These are phyloP conservation scores for Mellilla xanthometata DNA, from an alignment of 2,888 invertebrate species.

Conservation along the genomic window DNA sequence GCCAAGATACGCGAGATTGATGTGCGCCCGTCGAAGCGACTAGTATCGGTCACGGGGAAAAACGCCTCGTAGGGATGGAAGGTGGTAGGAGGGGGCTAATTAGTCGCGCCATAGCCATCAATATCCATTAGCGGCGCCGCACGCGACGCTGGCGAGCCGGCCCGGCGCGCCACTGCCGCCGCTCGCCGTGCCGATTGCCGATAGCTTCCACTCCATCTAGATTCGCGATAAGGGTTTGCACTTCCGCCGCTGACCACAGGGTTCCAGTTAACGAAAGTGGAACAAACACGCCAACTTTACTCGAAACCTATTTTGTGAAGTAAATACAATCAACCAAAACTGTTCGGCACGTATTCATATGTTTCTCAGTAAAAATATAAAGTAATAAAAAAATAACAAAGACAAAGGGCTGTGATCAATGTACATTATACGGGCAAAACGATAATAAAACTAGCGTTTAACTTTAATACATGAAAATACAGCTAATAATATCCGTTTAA, in stretches of 20 bases:
- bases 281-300: constrained; percentile 35
- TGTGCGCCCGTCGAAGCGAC: constrained; percentile 45
- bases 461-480: constrained; percentile 12
- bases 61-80: constrained; percentile 49
- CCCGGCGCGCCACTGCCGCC: constrained; percentile 36
- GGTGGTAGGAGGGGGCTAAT: constrained; percentile 67
- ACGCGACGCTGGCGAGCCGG: constrained; percentile 62
- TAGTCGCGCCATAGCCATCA: constrained; percentile 76
- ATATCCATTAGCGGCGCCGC: constrained; percentile 81
- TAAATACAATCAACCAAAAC: constrained; percentile 12
- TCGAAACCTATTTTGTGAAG: constrained; percentile 15
- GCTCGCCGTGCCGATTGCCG: constrained; percentile 47
- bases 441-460: constrained; percentile 17
- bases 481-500: constrained; percentile 15
- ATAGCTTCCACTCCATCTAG: constrained; percentile 57
- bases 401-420: constrained; percentile 3
- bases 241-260: constrained; percentile 51
- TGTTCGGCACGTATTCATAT: not conserved
- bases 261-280: constrained; percentile 43
- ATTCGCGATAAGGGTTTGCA: constrained; percentile 63
- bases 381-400: not conserved
- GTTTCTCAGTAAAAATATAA: not conserved
- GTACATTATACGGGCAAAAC: not conserved
- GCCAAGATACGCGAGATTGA: constrained; percentile 57
- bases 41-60: constrained; percentile 50